phyloP scores from a whole-genome alignment of 2,113 vertebrate genomes.

The Urocolius indicus region DNA sequence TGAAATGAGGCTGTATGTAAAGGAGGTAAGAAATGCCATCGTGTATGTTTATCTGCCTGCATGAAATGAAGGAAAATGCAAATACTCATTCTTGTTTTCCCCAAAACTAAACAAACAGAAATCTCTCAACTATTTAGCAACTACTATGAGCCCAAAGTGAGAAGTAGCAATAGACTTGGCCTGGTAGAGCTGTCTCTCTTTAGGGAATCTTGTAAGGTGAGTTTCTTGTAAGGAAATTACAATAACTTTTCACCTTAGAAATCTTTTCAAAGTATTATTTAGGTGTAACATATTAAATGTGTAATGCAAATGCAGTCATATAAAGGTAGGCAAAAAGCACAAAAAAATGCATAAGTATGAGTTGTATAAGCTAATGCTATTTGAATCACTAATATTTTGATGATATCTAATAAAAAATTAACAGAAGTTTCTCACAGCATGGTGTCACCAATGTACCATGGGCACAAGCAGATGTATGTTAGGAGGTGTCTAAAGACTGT shows the following conservation, averaged over 20 bases:
- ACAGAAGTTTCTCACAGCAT: background rate
- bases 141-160: background rate
- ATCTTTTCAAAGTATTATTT: background rate
- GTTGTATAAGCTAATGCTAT: background rate
- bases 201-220: background rate
- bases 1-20: slow-evolving; percentile 1
- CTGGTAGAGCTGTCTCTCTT: background rate
- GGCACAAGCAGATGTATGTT: background rate
- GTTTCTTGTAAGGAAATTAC: no score
- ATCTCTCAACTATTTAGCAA: background rate
- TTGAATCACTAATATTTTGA: background rate
- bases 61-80: background rate
- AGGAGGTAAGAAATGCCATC: slow-evolving; percentile 7
- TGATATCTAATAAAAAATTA: background rate
- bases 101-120: background rate
- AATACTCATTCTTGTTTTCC: background rate
- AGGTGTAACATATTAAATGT: background rate
- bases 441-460: background rate
- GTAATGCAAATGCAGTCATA: background rate
- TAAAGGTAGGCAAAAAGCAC: background rate
- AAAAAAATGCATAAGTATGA: background rate
- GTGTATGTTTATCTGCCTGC: background rate
- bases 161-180: background rate
- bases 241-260: background rate
- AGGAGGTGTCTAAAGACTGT: background rate